phyloP scores from a whole-genome alignment of 2,113 vertebrate species.

The Gallinago undulata region DNA sequence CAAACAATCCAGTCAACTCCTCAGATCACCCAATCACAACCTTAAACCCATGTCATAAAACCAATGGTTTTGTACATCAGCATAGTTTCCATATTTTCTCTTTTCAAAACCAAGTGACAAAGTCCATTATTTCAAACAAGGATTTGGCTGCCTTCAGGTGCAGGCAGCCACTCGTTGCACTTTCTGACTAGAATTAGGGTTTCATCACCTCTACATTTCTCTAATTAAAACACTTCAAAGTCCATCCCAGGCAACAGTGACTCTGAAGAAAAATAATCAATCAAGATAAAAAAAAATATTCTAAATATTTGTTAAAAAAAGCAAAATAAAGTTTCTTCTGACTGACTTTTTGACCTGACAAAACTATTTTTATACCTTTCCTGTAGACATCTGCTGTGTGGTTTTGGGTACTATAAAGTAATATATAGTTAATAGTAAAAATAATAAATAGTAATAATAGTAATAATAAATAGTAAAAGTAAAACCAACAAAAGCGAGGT shows the following conservation, averaged over 20 bases:
- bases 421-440: neutral
- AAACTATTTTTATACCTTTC: neutral
- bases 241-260: neutral
- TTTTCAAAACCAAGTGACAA: neutral
- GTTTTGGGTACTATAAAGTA: neutral
- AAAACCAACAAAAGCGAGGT: neutral
- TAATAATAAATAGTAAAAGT: neutral
- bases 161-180: neutral
- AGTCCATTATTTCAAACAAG: neutral
- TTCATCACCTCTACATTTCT: neutral
- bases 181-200: neutral
- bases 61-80: rapidly evolving
- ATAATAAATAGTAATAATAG: too few relatives aligned
- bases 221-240: neutral
- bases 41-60: neutral
- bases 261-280: neutral
- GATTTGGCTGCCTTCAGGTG: neutral
- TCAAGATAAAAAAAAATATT: neutral
- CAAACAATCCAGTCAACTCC: neutral
- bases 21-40: neutral
- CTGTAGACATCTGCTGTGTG: neutral
- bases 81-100: neutral
- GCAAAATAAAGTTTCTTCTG: neutral
- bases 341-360: neutral
- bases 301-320: neutral